Conservation (phyloP, 1,140 invertebrate genomes). For the Copidosoma floridanum region DNA sequence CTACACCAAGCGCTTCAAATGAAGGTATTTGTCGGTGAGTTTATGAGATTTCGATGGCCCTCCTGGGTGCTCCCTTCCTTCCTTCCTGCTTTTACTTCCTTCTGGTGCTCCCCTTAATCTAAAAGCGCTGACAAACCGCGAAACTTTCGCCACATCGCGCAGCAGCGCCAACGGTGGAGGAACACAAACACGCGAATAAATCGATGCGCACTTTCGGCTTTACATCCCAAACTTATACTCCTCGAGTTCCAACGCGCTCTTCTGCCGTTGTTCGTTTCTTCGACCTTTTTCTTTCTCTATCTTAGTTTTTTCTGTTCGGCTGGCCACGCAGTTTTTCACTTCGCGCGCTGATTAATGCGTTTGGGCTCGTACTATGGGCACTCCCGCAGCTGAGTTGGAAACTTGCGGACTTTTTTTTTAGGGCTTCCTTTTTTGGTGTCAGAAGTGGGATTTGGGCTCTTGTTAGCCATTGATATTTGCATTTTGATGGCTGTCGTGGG, state of each 20-base stretch:
- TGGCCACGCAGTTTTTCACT: conserved; percentile 2
- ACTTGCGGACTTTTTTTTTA: too few species aligned
- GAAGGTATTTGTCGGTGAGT: conserved; percentile 44
- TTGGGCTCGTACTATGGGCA: too few species aligned
- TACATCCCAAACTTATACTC: conserved; percentile 47
- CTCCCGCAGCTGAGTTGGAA: too few species aligned
- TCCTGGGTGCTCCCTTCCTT: background rate
- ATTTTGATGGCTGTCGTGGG: too few species aligned
- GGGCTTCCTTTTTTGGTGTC: too few species aligned
- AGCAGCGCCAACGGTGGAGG: too few species aligned
- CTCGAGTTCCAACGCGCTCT: conserved; percentile 3
- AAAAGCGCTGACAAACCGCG: conserved; percentile 52
- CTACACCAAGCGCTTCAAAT: conserved; percentile 33
- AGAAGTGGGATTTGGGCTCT: too few species aligned
- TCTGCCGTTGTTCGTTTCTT: too few species aligned
- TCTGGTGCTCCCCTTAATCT: conserved; percentile 45
- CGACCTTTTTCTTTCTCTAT: background rate
- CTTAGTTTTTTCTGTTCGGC: background rate
- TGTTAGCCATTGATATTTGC: too few species aligned
- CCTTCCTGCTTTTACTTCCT: conserved; percentile 12
- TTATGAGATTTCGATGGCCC: conserved; percentile 46
- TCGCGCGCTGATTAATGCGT: conserved; percentile 5
- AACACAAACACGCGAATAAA: conserved; percentile 52
- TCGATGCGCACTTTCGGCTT: conserved; percentile 41
- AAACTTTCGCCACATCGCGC: conserved; percentile 48